Evolutionary conservation across 1,140 invertebrate species (phyloP).

Genomic region (Monochamus saltuarius): DNA sequence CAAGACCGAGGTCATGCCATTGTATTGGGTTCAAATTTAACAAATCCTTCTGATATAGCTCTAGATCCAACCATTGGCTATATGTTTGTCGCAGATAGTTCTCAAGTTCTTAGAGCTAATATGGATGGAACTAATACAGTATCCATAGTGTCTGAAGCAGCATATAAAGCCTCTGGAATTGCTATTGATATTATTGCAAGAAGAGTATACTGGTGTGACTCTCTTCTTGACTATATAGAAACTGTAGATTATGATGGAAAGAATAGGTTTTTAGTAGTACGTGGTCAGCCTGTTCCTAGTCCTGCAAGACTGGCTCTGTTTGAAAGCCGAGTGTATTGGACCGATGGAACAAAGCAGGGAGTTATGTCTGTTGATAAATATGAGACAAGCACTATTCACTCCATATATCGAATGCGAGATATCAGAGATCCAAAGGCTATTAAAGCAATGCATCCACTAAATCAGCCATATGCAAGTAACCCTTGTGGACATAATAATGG

Average conservation of each 20-base stretch:
- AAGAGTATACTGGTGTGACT: constrained; percentile 95
- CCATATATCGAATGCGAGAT: constrained; percentile 77
- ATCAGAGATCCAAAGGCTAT: constrained; percentile 83
- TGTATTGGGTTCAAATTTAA: constrained; percentile 88
- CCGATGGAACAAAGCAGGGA: constrained; percentile 93
- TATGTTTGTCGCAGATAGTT: constrained; percentile 94
- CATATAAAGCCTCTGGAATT: constrained; percentile 86
- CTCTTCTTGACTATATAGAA: constrained; percentile 94
- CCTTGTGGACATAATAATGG: constrained; percentile 90
- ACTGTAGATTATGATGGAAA: constrained; percentile 93
- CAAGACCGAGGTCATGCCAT: constrained; percentile 82
- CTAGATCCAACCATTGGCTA: constrained; percentile 86
- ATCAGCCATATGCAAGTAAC: constrained; percentile 76
- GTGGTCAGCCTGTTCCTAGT: constrained; percentile 84
- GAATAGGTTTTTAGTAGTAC: constrained; percentile 72
- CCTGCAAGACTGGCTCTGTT: constrained; percentile 83
- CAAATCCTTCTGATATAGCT: constrained; percentile 86
- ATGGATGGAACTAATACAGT: constrained; percentile 86
- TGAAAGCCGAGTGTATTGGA: constrained; percentile 93
- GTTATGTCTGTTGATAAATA: constrained; percentile 91
- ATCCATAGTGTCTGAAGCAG: constrained; percentile 85
- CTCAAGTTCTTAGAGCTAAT: constrained; percentile 82
- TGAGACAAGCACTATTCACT: constrained; percentile 71
- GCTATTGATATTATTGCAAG: constrained; percentile 84
- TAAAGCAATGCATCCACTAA: constrained; percentile 75